A percentile compares a stretch with the other conserved stretches of the same genome.
Evolutionary conservation across 1,140 invertebrate species (phyloP).

Genomic region (Lepeophtheirus salmonis): DNA sequence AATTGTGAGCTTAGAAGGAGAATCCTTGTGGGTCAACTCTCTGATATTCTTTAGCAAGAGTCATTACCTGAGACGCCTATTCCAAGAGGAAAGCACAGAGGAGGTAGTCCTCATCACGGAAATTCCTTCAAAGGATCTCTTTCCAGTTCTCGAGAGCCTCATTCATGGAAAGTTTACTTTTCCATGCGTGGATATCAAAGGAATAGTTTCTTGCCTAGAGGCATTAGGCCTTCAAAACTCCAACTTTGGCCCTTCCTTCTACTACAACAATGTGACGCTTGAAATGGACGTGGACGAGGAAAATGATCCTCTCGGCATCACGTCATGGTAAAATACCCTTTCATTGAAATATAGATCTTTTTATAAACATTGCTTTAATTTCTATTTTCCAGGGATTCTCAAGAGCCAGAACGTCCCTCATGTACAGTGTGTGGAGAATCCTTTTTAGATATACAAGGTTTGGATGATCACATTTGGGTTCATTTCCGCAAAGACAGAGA

Average conservation of each 20-base stretch:
- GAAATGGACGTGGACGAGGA: neutral
- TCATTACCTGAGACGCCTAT: neutral
- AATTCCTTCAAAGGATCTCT: neutral
- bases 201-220: neutral
- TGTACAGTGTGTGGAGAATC: too few species aligned
- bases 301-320: neutral
- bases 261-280: neutral
- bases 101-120: neutral
- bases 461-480: too few species aligned
- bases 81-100: neutral
- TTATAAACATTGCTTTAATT: too few species aligned
- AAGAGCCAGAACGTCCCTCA: too few species aligned
- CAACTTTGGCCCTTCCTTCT: neutral
- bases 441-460: too few species aligned
- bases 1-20: too few species aligned
- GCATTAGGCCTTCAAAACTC: neutral
- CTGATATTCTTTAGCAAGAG: neutral
- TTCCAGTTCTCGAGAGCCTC: neutral
- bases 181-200: neutral
- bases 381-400: too few species aligned
- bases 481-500: neutral
- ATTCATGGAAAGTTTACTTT: neutral
- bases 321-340: neutral
- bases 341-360: too few species aligned
- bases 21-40: too few species aligned